Evolutionary conservation across 2,797 vertebrate species (phyloP).

Genomic region (Eulemur rubriventer): DNA sequence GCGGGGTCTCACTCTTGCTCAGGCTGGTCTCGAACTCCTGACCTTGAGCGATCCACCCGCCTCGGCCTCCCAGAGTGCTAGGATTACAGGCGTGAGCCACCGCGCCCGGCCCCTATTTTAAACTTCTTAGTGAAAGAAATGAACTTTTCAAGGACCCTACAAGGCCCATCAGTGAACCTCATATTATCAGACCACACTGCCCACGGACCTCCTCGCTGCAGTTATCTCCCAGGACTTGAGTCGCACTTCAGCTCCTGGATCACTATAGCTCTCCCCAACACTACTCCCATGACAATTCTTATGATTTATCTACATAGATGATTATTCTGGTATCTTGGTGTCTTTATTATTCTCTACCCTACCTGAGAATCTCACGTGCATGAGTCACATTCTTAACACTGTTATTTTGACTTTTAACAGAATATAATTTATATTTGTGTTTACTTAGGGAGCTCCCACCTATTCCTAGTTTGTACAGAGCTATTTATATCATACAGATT

Average conservation of each 20-base stretch:
- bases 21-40: no score
- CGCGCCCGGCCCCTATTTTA: neutral
- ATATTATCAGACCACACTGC: neutral
- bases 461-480: neutral
- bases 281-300: neutral
- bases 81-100: no score
- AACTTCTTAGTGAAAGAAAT: neutral
- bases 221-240: fast-evolving
- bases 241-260: no score
- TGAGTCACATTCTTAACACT: neutral
- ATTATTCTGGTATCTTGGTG: no score
- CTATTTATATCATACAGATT: neutral
- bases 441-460: neutral
- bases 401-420: neutral
- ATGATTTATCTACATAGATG: no score
- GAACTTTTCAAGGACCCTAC: neutral
- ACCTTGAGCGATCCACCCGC: no score
- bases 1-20: no score
- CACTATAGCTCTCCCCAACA: no score
- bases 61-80: no score
- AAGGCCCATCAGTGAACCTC: neutral
- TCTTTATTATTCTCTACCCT: neutral
- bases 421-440: neutral
- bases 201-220: no score
- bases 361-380: neutral